Percentiles rank a stretch among this genome's conserved stretches.
These are phyloP conservation scores for Lepidonotus clava DNA, from an alignment of 2,888 invertebrate species.

Conservation along the genomic window DNA sequence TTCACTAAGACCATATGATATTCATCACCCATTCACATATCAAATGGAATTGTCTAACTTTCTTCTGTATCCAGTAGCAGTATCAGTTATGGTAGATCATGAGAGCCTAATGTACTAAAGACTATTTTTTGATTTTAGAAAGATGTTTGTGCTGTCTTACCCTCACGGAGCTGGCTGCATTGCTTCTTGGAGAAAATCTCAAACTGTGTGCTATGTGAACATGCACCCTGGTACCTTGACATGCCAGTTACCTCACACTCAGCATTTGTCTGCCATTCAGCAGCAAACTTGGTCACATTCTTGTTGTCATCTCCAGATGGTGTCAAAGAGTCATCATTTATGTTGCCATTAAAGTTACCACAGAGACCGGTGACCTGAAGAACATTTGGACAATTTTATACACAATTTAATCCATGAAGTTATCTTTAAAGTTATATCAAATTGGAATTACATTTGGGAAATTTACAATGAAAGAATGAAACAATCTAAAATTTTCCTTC, in stretches of 20 bases:
- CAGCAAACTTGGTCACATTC: constrained; percentile 59
- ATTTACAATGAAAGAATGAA: no score
- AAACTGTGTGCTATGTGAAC: constrained; percentile 58
- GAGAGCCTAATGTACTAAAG: no score
- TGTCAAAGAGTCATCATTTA: constrained; percentile 61
- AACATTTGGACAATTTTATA: no score
- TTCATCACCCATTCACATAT: no score
- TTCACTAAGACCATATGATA: no score
- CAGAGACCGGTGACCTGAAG: constrained; percentile 59
- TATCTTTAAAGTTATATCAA: no score
- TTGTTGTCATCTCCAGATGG: constrained; percentile 60
- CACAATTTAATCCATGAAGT: no score
- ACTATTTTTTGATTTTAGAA: background rate
- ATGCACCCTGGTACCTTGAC: constrained; percentile 56
- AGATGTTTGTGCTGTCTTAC: constrained; percentile 14
- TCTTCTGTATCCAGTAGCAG: no score
- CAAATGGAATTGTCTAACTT: no score
- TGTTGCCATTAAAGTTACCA: constrained; percentile 63
- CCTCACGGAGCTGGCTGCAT: constrained; percentile 54
- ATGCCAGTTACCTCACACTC: constrained; percentile 45
- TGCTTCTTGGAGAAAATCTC: constrained; percentile 32
- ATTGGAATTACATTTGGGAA: no score
- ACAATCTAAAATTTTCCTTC: no score
- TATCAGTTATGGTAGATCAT: no score
- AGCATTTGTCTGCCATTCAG: constrained; percentile 62